Base-by-base conservation (phyloP, 2,797 vertebrate species). In the Oreochromis grahami region DNA sequence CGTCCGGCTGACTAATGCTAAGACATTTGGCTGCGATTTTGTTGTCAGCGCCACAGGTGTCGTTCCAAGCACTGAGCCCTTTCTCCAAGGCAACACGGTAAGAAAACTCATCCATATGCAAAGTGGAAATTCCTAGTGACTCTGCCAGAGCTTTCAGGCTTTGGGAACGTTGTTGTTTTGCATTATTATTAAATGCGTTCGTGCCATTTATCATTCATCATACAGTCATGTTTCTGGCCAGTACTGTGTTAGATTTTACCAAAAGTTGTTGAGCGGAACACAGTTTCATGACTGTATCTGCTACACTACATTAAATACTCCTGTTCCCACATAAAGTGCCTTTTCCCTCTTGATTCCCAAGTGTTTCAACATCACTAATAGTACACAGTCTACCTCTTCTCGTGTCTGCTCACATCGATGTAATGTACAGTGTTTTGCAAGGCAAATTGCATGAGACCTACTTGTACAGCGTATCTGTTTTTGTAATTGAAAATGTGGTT, bases 21-120 rank as follows among this genome's bases (percentile, higher is more conserved):
- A 97, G 88, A 96, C 96, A 4, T 98, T 97, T 45, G 98, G 99
- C 89, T 99, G 98, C 13, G 93, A 99, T 93, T 97, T 99, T 86
- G 94, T 99, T 19, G 96, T 99, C 91, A 99, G 98, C 24, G 98
- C 98, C 78, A 99, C 98, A 1, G 98, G 98, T 68, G 98, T 99
- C 8, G 92, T 96, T 48, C 98, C 98, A 76, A 99, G 98, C 81
- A 93, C 94, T 2, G 94, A 97, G 51, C 97, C 97, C 1, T 99
- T 99, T 94, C 95, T 98, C 87, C 88, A 87, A n/a, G 96, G 97
- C 76, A 99, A 99, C 95, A 94, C 93, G 1, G 98, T 99, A 95
- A 97, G 97, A 84, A 86, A 72, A 26, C 21, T 79, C 14, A 80
- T 58, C 14, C 7, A 15, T 36, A 50, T 81, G 9, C 48, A 77